phyloP scores from a whole-genome alignment of 2,888 invertebrate species.

The Belgica antarctica region DNA sequence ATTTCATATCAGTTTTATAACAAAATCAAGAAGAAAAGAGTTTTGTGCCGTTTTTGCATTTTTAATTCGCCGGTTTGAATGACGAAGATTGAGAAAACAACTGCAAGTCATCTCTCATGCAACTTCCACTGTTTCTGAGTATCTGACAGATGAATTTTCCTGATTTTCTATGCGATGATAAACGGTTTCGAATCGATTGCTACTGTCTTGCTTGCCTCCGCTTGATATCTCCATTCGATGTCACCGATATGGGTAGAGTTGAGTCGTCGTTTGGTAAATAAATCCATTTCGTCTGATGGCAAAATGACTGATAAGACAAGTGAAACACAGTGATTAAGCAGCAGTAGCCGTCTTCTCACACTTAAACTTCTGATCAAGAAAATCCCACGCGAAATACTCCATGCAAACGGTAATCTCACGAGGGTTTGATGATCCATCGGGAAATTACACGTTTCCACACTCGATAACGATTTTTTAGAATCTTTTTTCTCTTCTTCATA shows the following conservation, averaged over 20 bases:
- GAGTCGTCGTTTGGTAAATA: not conserved
- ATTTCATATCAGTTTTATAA: not conserved
- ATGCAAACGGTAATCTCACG: conserved; percentile 15
- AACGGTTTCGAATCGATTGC: not conserved
- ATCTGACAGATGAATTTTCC: not conserved
- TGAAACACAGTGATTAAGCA: not conserved
- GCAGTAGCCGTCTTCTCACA: conserved; percentile 5
- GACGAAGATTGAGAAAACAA: not conserved
- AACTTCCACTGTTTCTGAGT: not conserved
- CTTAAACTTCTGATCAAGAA: not conserved
- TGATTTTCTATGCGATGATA: not conserved
- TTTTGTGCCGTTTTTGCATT: not conserved
- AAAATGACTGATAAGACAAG: not conserved
- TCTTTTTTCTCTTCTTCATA: not conserved
- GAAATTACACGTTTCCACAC: conserved; percentile 27
- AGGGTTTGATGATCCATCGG: conserved; percentile 12
- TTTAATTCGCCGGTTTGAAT: not conserved
- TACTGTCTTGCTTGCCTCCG: not conserved
- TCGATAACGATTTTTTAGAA: not conserved
- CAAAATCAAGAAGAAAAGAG: not conserved
- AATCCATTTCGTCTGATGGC: not conserved
- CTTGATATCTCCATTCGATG: too few relatives aligned
- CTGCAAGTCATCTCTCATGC: too few relatives aligned
- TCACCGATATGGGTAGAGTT: too few relatives aligned
- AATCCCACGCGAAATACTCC: conserved; percentile 2